A percentile compares a stretch with the other conserved stretches of the same genome.
phyloP scores from a whole-genome alignment of 2,113 vertebrate species.

The Sula dactylatra region DNA sequence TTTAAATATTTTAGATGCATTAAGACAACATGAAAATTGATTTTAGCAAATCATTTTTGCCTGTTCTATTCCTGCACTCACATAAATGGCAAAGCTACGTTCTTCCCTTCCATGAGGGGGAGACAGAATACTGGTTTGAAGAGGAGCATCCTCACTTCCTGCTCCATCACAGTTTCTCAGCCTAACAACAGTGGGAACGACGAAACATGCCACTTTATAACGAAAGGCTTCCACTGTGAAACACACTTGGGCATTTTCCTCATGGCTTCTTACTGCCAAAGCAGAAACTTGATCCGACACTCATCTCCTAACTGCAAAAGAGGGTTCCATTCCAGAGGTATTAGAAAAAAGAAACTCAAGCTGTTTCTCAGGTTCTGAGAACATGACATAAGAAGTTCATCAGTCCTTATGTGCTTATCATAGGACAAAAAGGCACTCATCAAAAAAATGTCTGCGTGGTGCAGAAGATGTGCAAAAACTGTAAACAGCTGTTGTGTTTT shows the following conservation, averaged over 20 bases:
- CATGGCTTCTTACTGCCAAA: background rate
- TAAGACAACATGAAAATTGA: slow-evolving; percentile 64
- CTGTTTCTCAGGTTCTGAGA: slow-evolving; percentile 29
- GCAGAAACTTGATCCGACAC: background rate
- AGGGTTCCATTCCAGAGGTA: background rate
- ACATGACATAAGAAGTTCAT: background rate
- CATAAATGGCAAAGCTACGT: background rate
- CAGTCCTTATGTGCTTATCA: background rate
- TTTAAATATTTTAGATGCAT: slow-evolving; percentile 70
- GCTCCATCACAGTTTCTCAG: background rate
- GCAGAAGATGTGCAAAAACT: slow-evolving; percentile 10
- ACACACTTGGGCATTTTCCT: background rate
- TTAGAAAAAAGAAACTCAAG: background rate
- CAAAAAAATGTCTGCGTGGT: background rate
- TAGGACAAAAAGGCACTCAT: background rate
- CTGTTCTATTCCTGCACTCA: background rate
- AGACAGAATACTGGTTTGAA: slow-evolving; percentile 14
- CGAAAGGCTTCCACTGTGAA: background rate
- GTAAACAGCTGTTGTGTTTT: slow-evolving; percentile 48
- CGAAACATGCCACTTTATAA: accelerated
- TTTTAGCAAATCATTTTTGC: slow-evolving; percentile 62
- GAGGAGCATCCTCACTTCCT: background rate
- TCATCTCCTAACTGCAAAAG: background rate
- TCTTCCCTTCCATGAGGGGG: slow-evolving; percentile 64
- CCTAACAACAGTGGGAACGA: background rate